Evolutionary conservation across 2,797 vertebrate genomes (phyloP).

Genomic region (Paramormyrops hopkinsi): DNA sequence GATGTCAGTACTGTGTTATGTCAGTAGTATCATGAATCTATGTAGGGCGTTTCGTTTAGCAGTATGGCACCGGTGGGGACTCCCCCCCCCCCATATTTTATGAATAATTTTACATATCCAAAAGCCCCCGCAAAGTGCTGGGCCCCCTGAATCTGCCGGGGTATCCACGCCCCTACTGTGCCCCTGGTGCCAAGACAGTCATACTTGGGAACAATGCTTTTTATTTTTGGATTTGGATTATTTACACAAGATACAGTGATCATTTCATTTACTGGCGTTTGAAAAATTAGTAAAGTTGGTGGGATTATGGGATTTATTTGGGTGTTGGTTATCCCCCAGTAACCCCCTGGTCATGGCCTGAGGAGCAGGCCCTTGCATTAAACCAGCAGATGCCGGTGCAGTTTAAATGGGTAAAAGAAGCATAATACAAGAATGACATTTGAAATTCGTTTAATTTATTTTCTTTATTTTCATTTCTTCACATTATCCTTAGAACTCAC

Average conservation of each 20-base stretch:
- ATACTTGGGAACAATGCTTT: neutral
- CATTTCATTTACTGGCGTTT: neutral
- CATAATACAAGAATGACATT: neutral
- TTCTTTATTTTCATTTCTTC: conserved; percentile 1
- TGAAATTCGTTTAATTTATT: neutral
- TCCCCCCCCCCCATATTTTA: neutral
- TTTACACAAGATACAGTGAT: neutral
- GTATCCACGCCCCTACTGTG: neutral
- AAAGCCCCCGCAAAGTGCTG: neutral
- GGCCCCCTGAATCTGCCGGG: neutral
- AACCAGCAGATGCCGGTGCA: neutral
- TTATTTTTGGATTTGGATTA: neutral
- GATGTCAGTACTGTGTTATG: neutral
- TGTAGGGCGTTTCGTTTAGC: neutral
- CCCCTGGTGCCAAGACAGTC: neutral
- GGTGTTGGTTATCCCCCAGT: neutral
- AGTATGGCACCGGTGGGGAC: neutral
- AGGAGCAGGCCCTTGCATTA: neutral
- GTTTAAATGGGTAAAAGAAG: neutral
- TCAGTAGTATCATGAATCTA: neutral
- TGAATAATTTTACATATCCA: neutral
- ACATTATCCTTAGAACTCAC: neutral
- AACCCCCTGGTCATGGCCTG: neutral
- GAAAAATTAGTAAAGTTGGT: neutral
- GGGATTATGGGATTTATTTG: neutral